Conservation (phyloP, 2,797 vertebrate genomes). For the Todus mexicanus region DNA sequence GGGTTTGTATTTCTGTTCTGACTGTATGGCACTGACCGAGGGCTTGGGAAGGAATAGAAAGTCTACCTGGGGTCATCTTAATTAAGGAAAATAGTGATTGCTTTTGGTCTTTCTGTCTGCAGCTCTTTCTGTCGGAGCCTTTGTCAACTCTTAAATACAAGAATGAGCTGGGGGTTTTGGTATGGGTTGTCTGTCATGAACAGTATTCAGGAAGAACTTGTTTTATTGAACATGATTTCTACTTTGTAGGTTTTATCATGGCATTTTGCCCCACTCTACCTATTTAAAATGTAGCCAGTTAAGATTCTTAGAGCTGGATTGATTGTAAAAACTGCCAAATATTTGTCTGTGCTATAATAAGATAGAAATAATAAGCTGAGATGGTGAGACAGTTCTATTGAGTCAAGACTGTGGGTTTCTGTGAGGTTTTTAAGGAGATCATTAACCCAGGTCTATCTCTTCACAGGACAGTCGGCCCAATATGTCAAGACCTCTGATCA, state of each 20-base stretch:
- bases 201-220: not conserved
- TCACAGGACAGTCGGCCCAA: constrained; percentile 94
- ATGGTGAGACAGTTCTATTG: not conserved
- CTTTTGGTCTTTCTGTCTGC: constrained; percentile 20
- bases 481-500: constrained; percentile 99
- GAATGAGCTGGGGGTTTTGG: not conserved
- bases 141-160: not conserved
- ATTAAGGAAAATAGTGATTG: not conserved
- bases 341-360: not conserved
- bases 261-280: not conserved
- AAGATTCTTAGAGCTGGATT: not conserved
- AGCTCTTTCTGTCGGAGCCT: constrained; percentile 14
- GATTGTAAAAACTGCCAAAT: not conserved
- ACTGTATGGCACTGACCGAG: not conserved
- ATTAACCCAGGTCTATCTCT: constrained; percentile 74
- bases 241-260: not conserved
- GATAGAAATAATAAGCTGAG: not conserved
- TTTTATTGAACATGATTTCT: not conserved
- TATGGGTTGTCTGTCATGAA: not conserved
- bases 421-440: constrained; percentile 6
- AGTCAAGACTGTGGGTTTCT: not conserved
- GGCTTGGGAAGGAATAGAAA: constrained; percentile 42
- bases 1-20: constrained; percentile 64
- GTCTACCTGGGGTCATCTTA: not conserved
- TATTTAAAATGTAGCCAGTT: not conserved